Conservation (phyloP, 2,113 vertebrate genomes). For the Himantopus leucocephalus region DNA sequence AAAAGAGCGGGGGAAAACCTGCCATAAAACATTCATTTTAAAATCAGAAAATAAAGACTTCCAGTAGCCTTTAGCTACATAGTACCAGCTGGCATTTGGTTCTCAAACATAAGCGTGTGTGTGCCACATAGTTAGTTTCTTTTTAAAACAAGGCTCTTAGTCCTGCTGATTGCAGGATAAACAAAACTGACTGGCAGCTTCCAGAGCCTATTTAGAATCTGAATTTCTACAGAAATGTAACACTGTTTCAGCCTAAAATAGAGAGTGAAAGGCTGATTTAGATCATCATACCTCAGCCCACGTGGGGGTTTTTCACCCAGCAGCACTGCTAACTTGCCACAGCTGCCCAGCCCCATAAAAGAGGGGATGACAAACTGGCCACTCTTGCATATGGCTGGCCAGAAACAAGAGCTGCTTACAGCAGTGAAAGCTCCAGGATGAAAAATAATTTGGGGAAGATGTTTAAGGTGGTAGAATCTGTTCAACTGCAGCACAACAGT, state of each 20-base stretch:
- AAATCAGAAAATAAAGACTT: slow-evolving; percentile 1
- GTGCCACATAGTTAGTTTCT: neutral
- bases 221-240: neutral
- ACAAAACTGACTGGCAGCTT: neutral
- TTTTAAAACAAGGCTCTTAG: neutral
- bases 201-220: neutral
- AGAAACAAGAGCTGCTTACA: neutral
- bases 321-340: neutral
- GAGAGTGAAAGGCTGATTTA: neutral
- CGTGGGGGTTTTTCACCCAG: rapidly evolving
- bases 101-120: neutral
- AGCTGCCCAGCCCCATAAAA: neutral
- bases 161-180: neutral
- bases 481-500: neutral
- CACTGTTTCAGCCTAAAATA: neutral
- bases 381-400: neutral
- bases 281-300: neutral
- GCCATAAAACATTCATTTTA: neutral
- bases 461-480: neutral
- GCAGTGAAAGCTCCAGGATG: neutral
- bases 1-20: neutral
- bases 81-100: neutral
- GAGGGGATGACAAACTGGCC: neutral
- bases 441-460: neutral
- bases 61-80: neutral